phyloP scores from a whole-genome alignment of 2,113 vertebrate genomes.

The Tyrannus savana region DNA sequence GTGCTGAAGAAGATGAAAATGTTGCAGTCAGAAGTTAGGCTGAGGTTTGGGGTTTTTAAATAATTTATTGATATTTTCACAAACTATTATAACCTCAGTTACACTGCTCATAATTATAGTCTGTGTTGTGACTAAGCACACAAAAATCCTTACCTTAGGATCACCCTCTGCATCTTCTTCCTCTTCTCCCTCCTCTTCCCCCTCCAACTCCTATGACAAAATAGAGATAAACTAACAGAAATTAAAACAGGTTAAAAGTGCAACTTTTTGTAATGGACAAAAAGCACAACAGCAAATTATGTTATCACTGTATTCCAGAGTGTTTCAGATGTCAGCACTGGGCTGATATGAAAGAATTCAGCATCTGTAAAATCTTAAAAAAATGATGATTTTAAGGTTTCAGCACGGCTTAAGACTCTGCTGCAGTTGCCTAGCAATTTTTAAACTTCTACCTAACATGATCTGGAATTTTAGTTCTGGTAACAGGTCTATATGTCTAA shows the following conservation, averaged over 20 bases:
- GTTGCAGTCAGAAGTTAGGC: background rate
- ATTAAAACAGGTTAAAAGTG: slow-evolving; percentile 63
- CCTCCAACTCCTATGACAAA: slow-evolving; percentile 87
- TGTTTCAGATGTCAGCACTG: background rate
- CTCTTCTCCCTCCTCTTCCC: slow-evolving; percentile 91
- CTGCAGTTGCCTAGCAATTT: background rate
- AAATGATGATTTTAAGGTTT: background rate
- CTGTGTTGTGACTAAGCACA: background rate
- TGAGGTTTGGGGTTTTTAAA: background rate
- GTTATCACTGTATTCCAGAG: background rate
- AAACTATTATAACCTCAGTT: background rate
- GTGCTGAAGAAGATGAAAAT: background rate
- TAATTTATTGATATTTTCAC: background rate
- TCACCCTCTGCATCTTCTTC: slow-evolving; percentile 87
- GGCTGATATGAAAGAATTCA: background rate
- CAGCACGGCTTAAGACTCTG: background rate
- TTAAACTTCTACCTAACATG: background rate
- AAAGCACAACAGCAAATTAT: background rate
- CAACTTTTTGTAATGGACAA: slow-evolving; percentile 25
- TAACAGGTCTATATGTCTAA: background rate
- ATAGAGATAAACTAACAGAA: slow-evolving; percentile 53
- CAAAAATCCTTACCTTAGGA: slow-evolving; percentile 81
- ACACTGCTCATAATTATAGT: background rate
- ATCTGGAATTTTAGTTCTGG: background rate
- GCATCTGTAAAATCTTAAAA: background rate